Conservation (phyloP, 2,797 vertebrate genomes). For the Clarias platycephalus region DNA sequence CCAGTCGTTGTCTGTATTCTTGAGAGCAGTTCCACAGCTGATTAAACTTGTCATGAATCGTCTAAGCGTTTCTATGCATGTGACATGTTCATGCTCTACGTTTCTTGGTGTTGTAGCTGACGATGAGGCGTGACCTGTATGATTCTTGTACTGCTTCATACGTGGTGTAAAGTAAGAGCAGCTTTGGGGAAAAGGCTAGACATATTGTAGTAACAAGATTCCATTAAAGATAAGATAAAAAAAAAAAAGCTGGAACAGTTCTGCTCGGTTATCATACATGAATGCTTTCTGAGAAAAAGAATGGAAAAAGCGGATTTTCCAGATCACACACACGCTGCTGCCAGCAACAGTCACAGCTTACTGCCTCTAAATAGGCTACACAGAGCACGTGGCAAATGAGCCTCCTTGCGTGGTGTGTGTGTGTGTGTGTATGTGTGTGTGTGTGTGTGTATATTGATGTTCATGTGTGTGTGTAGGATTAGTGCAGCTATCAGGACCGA, state of each 20-base stretch:
- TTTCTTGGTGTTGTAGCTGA: too few relatives aligned
- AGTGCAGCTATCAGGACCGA: constrained; percentile 53
- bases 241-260: background rate
- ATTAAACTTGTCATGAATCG: constrained; percentile 27
- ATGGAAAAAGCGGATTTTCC: constrained; percentile 43
- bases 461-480: constrained; percentile 32
- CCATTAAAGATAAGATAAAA: constrained; percentile 36
- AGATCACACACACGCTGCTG: constrained; percentile 25
- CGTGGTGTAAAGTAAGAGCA: background rate
- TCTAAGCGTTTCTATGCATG: background rate
- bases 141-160: background rate
- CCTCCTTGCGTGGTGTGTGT: constrained; percentile 19
- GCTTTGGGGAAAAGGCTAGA: constrained; percentile 7
- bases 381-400: constrained; percentile 37
- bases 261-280: constrained; percentile 20
- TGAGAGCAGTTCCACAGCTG: constrained; percentile 46
- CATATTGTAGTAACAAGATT: constrained; percentile 28
- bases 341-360: constrained; percentile 44
- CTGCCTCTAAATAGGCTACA: constrained; percentile 40
- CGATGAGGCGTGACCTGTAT: background rate
- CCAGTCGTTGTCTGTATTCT: constrained; percentile 50
- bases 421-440: constrained; percentile 19
- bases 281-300: constrained; percentile 38
- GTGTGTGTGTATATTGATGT: constrained; percentile 14
- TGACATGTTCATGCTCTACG: background rate